Percentiles rank a stretch among this genome's conserved stretches.
Evolutionary conservation across 2,797 vertebrate genomes (phyloP).

Genomic region (Triplophysa yarkandensis): DNA sequence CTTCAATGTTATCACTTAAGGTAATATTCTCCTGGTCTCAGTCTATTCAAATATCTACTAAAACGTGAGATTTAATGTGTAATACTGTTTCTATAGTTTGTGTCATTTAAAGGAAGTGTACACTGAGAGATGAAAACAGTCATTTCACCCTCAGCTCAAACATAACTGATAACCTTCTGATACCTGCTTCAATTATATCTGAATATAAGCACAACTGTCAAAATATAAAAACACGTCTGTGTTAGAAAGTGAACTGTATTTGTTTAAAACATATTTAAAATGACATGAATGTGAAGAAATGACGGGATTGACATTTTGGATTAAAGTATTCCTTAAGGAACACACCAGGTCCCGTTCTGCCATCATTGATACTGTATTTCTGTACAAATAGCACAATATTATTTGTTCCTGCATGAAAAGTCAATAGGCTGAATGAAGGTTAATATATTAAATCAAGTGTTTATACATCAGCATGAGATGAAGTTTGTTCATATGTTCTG

Average conservation of each 20-base stretch:
- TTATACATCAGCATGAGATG: neutral
- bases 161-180: too few species aligned
- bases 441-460: neutral
- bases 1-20: neutral
- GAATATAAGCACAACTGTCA: neutral
- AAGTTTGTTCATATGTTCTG: neutral
- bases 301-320: neutral
- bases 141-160: neutral
- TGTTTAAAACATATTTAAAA: neutral
- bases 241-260: neutral
- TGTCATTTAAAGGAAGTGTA: neutral
- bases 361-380: neutral
- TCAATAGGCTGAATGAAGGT: neutral
- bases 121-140: neutral
- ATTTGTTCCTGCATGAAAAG: neutral
- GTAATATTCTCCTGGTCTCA: neutral
- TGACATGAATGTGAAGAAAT: neutral
- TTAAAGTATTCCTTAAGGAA: neutral
- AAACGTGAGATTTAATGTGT: neutral
- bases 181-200: too few species aligned
- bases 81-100: neutral
- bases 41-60: neutral
- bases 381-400: neutral
- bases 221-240: neutral
- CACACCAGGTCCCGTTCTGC: neutral